A percentile compares a stretch with the other conserved stretches of the same genome.
These are phyloP conservation scores for Dipodomys stephensi DNA, from an alignment of 2,113 vertebrate species.

Conservation along the genomic window DNA sequence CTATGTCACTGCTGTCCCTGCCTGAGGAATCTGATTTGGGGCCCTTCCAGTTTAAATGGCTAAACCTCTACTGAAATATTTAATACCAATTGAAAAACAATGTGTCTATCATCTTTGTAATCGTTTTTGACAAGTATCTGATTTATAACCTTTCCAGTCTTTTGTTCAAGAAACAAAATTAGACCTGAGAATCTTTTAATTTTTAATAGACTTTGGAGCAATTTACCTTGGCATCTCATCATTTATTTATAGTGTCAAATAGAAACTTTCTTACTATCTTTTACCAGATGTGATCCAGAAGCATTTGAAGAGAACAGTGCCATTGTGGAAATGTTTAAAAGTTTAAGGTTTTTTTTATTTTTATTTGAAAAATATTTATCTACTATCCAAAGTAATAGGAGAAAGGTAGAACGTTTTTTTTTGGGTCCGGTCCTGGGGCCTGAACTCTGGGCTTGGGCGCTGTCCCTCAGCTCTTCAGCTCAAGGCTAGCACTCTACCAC, in stretches of 20 bases:
- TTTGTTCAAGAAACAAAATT: neutral
- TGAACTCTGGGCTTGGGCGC: too few species aligned
- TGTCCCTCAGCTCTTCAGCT: too few species aligned
- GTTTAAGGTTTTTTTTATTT: conserved; percentile 2
- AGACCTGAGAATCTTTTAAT: conserved; percentile 63
- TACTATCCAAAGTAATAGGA: neutral
- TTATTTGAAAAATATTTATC: neutral
- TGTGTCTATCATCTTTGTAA: conserved; percentile 23
- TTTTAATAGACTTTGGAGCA: conserved; percentile 69
- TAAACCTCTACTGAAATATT: conserved; percentile 9
- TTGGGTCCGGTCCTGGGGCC: too few species aligned
- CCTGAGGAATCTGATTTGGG: neutral
- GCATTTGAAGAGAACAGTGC: neutral
- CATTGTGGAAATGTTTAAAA: conserved; percentile 17
- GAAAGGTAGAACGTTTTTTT: neutral
- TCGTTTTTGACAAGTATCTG: conserved; percentile 11
- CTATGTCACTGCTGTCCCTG: neutral
- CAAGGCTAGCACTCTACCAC: too few species aligned
- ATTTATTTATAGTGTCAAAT: conserved; percentile 62
- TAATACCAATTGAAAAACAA: conserved; percentile 40
- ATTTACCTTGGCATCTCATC: conserved; percentile 56
- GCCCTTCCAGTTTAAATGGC: neutral
- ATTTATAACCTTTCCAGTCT: conserved; percentile 50
- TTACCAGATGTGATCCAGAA: conserved; percentile 4
- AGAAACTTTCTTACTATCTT: conserved; percentile 17